Evolutionary conservation across 2,797 vertebrate genomes (phyloP), one percentile per base, ranked within the genome.

Genomic region (Bovichtus variegatus): DNA sequence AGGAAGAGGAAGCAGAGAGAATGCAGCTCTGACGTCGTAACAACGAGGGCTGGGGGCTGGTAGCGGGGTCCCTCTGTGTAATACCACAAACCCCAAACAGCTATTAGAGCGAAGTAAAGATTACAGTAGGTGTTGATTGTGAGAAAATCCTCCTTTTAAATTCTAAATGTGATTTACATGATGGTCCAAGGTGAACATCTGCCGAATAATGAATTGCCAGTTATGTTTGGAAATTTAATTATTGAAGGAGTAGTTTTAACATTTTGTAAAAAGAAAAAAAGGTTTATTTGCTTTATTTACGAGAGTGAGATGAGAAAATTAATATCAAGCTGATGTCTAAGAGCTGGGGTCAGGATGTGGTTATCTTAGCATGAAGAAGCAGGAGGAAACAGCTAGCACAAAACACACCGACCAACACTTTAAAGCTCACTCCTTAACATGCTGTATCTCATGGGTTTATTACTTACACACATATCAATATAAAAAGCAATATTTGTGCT

Each of bases 1-100:
- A 89, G 86, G 91, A 91, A 92, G 81, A 89, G 91, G 90, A 93
- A 94, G 70, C 58, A 51, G 41, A 84, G 55, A 89, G 82, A 92
- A 92, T 89, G 66, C 83, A 78, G 80, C 68, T 85, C 76, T 82
- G 82, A 92, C 82, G 78, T 91, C 90, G 89, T 82, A 70, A 78
- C 81, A 88, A 79, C 82, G 81, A 83, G 83, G 78, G 12, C 36
- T 71, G 73, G 47, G 12, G 40, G 53, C 2, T 2, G 16, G 38
- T 40, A 19, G 12, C 19, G 23, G 41, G 59, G 34, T 25, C 46
- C n/a, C 38, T 38, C 44, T 63, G 62, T 83, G 64, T 66, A 73
- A 74, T 43, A 65, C 59, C 34, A 31, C 31, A 49, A 54, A 49
- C 43, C 63, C 59, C n/a, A 21, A 59, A 65, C 19, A 59, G 60